Percentiles rank a stretch among this genome's conserved stretches.
Evolutionary conservation across 2,888 invertebrate species (phyloP).

Genomic region (Adineta ricciae): DNA sequence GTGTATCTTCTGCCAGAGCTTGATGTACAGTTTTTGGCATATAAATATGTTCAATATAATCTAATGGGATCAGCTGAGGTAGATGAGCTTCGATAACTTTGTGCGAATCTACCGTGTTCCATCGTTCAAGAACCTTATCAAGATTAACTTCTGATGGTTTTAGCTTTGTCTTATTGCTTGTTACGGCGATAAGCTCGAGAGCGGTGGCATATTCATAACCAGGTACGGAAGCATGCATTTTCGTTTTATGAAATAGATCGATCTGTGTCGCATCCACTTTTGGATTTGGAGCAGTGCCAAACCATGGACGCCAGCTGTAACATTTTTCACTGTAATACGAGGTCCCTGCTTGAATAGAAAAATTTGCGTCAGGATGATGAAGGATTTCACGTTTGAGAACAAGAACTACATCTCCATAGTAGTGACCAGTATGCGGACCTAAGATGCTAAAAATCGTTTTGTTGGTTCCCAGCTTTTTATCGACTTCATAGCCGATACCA

Average conservation of each 20-base stretch:
- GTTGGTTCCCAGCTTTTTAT: not conserved
- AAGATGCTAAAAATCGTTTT: not conserved
- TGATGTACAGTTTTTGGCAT: not conserved
- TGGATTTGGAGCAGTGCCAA: not conserved
- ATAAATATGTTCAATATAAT: not conserved
- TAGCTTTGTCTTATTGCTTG: not conserved
- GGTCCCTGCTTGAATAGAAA: not conserved
- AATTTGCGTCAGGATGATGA: not conserved
- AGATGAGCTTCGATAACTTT: not conserved
- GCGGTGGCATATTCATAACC: constrained; percentile 4
- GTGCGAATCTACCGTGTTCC: not conserved
- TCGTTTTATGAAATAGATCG: not conserved
- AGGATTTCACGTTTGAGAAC: not conserved
- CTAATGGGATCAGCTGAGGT: not conserved
- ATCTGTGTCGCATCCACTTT: not conserved
- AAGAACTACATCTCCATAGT: not conserved
- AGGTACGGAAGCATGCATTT: not conserved
- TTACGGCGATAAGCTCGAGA: not conserved
- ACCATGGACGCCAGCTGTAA: not conserved
- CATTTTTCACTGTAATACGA: not conserved
- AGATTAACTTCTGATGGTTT: not conserved
- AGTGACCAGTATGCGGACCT: not conserved
- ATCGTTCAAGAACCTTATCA: not conserved
- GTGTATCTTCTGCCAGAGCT: not conserved
- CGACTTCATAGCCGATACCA: not conserved